Conservation (phyloP, 2,113 vertebrate genomes). For the Pan paniscus region DNA sequence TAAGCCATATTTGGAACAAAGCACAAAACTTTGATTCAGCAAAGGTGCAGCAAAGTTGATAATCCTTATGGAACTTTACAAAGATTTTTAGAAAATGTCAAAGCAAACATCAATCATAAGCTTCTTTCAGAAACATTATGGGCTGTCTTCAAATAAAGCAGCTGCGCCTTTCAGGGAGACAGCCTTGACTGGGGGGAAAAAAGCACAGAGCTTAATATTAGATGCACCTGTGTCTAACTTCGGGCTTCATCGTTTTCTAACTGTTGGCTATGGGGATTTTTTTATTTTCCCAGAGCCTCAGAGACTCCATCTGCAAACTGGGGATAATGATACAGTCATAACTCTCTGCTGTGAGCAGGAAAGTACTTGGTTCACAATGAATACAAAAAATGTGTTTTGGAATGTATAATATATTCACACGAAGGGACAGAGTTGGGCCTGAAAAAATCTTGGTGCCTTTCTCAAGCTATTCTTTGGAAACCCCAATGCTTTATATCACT, state of each 20-base stretch:
- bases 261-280: background rate
- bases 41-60: constrained; percentile 48
- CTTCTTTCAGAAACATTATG: constrained; percentile 29
- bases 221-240: background rate
- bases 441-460: background rate
- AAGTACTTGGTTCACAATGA: background rate
- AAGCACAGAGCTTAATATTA: background rate
- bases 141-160: background rate
- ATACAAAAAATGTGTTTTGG: background rate
- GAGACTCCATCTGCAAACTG: background rate
- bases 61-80: constrained; percentile 49
- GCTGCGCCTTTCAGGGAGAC: background rate
- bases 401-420: background rate
- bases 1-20: constrained; percentile 45
- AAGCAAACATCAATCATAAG: constrained; percentile 40
- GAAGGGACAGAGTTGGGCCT: background rate
- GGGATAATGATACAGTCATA: background rate
- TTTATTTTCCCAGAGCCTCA: background rate
- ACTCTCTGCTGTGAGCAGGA: background rate
- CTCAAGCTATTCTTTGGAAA: background rate
- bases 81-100: constrained; percentile 67
- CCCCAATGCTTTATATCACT: background rate
- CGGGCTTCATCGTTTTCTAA: background rate
- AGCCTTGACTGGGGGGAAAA: no score
- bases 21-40: constrained; percentile 14